Evolutionary conservation across 1,140 invertebrate species (phyloP).

Genomic region (Bombus balteatus): DNA sequence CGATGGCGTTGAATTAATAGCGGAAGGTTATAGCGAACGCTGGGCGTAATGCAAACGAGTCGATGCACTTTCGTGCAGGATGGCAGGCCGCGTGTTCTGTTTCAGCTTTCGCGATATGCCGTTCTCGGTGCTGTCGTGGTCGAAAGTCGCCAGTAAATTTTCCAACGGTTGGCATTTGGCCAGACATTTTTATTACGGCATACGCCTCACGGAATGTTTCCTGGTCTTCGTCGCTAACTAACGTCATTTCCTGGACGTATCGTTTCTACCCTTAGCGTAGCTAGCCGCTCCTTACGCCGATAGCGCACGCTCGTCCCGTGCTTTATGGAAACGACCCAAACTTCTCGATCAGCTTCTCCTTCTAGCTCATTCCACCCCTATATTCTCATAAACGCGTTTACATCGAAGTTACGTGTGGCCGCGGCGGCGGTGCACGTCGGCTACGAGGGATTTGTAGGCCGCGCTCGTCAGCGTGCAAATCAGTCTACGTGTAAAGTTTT

Average conservation of each 20-base stretch:
- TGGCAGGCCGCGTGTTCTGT: conserved; percentile 31
- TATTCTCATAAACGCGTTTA: conserved; percentile 22
- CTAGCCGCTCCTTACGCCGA: not conserved
- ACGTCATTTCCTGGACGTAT: conserved; percentile 8
- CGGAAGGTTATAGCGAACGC: not conserved
- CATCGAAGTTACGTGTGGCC: not conserved
- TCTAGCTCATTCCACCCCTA: not conserved
- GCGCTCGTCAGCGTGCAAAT: not conserved
- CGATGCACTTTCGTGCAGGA: conserved; percentile 23
- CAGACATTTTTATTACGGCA: conserved; percentile 70
- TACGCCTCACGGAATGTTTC: conserved; percentile 50
- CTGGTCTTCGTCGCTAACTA: conserved; percentile 30
- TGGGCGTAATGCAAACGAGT: conserved; percentile 49
- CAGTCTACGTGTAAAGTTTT: conserved; percentile 15
- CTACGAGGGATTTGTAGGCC: not conserved
- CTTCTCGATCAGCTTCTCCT: not conserved
- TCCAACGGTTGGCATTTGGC: conserved; percentile 71
- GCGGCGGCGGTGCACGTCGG: not conserved
- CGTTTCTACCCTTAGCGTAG: not conserved
- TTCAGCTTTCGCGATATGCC: conserved; percentile 21
- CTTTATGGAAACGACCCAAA: conserved; percentile 24
- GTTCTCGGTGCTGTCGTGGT: conserved; percentile 35
- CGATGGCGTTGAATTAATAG: conserved; percentile 47
- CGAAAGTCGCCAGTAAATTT: conserved; percentile 60
- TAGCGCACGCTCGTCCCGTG: conserved; percentile 9